Evolutionary conservation across 2,797 vertebrate species (phyloP).

Genomic region (Bufotes viridis): DNA sequence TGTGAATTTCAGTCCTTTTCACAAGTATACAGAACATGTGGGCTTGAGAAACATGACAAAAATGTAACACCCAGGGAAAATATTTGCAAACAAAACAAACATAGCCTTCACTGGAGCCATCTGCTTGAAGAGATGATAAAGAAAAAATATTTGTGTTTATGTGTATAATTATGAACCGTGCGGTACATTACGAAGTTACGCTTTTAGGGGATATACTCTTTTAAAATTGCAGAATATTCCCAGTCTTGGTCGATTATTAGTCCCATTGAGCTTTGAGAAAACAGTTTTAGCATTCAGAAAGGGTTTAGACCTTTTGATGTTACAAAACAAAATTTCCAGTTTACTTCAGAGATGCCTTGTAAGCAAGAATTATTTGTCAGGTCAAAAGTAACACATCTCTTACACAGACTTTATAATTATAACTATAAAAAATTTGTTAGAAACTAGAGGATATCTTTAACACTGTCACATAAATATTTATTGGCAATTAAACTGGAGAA

Average conservation of each 20-base stretch:
- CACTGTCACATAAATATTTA: too few species aligned
- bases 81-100: slow-evolving; percentile 61
- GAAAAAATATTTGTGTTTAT: slow-evolving; percentile 45
- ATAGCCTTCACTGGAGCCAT: slow-evolving; percentile 44
- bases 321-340: neutral
- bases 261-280: neutral
- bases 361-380: neutral
- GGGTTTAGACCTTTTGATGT: neutral
- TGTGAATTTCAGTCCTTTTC: slow-evolving; percentile 27
- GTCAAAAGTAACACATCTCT: neutral
- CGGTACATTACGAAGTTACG: neutral
- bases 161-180: slow-evolving; percentile 27
- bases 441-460: too few species aligned
- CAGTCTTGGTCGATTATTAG: neutral
- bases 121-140: slow-evolving; percentile 42
- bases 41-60: slow-evolving; percentile 12
- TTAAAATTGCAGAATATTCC: neutral
- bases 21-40: slow-evolving; percentile 38
- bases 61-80: slow-evolving; percentile 48
- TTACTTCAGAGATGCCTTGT: neutral
- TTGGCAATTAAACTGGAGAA: too few species aligned
- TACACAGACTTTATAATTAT: too few species aligned
- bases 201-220: neutral
- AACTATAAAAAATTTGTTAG: too few species aligned
- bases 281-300: neutral